Evolutionary conservation across 35 echinoderm and acorn worm species (phyloP), one percentile per base, ranked within the genome.

Genomic region (Ophioderma brevispina): DNA sequence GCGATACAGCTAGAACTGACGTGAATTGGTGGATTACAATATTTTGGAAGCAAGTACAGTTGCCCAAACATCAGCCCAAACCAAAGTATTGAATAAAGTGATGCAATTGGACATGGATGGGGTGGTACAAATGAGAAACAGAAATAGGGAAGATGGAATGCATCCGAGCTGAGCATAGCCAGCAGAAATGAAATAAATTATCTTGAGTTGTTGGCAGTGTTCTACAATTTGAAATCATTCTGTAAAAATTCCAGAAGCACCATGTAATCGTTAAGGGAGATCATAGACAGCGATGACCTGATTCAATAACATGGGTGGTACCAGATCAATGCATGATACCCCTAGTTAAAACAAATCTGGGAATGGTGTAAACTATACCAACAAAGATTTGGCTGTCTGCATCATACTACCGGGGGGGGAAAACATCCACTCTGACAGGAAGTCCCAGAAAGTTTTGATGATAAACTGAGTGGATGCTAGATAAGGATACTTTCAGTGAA

Each of bases 21-120:
- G 36, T 94, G 21, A 31, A 33, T 31, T n/a, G n/a, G 95, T 97
- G 95, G 95, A 84, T 91, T 55, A 35, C 77, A 32, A 89, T 88
- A n/a, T 91, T 39, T 19, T 18, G 10, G 18, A 8, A 0, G 1
- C 36, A 23, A 32, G 31, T 35, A 49, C 49, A 30, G 36, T 78
- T 1, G 25, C 38, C 23, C 25, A 84, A 91, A 55, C 25, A 55
- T 30, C 59, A 31, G n/a, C 15, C 49, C 0, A 89, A 86, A 78
- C 95, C 92, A 46, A 38, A 91, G 17, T 50, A 82, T 6, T n/a
- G 36, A 42, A 36, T 97, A 17, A 13, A 76, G 79, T 36, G 88
- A 97, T 94, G 92, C 88, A 32, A 88, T 82, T 32, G 64, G 55
- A 4, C 39, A 33, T 39, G 89, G 88, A 35, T 90, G 95, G 88